These are phyloP conservation scores for Coelopa frigida DNA, from an alignment of 1,140 invertebrate genomes.

Conservation along the genomic window DNA sequence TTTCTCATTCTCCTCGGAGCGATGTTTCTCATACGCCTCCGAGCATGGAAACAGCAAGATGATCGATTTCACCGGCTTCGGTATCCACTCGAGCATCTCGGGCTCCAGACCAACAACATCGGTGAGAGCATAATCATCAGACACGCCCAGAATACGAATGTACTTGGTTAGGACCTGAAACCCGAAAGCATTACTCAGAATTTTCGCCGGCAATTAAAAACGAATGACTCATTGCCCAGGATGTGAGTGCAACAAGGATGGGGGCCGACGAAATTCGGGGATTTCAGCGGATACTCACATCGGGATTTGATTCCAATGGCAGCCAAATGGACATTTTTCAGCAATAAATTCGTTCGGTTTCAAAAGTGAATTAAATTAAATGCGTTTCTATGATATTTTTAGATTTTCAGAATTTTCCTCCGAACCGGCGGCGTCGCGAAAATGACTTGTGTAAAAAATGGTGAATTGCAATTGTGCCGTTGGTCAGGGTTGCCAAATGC, in stretches of 20 bases:
- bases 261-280: not conserved
- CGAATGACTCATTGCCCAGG: slow-evolving; percentile 5
- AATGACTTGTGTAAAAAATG: too few relatives aligned
- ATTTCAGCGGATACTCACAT: slow-evolving; percentile 51
- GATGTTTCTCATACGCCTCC: slow-evolving; percentile 62
- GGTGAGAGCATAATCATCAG: slow-evolving; percentile 67
- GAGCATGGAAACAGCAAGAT: slow-evolving; percentile 82
- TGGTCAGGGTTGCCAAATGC: too few relatives aligned
- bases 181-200: slow-evolving; percentile 14
- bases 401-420: not conserved
- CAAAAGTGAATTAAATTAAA: not conserved
- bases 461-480: too few relatives aligned
- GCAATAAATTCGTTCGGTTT: too few relatives aligned
- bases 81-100: slow-evolving; percentile 76
- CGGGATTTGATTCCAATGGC: slow-evolving; percentile 87
- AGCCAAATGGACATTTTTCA: slow-evolving; percentile 56
- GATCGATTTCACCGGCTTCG: slow-evolving; percentile 74
- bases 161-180: slow-evolving; percentile 77
- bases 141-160: slow-evolving; percentile 74
- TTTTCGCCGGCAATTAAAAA: slow-evolving; percentile 15
- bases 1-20: slow-evolving; percentile 55
- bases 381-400: not conserved
- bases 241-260: not conserved
- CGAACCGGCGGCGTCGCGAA: too few relatives aligned
- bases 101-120: slow-evolving; percentile 86